These are phyloP conservation scores for Trissolcus japonicus DNA, from an alignment of 2,888 invertebrate species.

Conservation along the genomic window DNA sequence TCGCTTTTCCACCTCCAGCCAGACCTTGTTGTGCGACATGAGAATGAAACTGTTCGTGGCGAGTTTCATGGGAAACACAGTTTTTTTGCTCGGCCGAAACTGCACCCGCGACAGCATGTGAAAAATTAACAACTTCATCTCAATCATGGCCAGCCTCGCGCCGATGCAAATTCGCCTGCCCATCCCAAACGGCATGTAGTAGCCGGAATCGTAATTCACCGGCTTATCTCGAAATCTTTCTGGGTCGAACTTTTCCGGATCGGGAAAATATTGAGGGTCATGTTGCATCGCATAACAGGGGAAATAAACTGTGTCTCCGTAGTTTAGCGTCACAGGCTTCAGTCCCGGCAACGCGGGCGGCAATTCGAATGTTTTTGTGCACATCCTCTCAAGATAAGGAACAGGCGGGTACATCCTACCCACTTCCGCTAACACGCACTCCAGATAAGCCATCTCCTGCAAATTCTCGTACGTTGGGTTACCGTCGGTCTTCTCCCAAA, in stretches of 20 bases:
- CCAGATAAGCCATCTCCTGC: conserved; percentile 78
- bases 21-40: conserved; percentile 54
- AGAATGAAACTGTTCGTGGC: conserved; percentile 36
- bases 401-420: conserved; percentile 66
- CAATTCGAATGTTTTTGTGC: conserved; percentile 65
- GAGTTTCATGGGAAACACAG: conserved; percentile 71
- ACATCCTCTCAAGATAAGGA: conserved; percentile 65
- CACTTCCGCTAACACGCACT: conserved; percentile 76
- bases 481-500: conserved; percentile 66
- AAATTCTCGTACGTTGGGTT: conserved; percentile 75
- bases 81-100: conserved; percentile 71
- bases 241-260: conserved; percentile 51
- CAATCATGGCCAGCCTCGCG: conserved; percentile 61
- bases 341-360: conserved; percentile 66
- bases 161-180: conserved; percentile 74
- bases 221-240: conserved; percentile 40
- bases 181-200: conserved; percentile 72
- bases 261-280: conserved; percentile 35
- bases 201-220: conserved; percentile 41
- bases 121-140: conserved; percentile 62
- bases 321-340: conserved; percentile 64
- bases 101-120: conserved; percentile 60
- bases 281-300: conserved; percentile 38
- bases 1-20: conserved; percentile 56
- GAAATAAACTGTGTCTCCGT: conserved; percentile 58